These are phyloP conservation scores for Lacanobia wlatinum DNA, from an alignment of 2,888 invertebrate species.

Conservation along the genomic window DNA sequence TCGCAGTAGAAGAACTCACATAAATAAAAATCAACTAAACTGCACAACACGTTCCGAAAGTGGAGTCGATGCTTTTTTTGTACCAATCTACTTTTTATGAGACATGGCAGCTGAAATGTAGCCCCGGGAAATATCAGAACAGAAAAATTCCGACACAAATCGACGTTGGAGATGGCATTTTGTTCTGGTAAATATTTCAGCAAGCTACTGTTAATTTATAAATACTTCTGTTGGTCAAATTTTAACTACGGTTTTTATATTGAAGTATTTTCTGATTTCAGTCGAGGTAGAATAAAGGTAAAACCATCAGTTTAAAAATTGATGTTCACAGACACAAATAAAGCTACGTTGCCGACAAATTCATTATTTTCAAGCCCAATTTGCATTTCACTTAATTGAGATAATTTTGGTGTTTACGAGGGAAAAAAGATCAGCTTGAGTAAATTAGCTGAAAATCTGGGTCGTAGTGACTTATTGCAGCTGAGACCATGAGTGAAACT, in stretches of 20 bases:
- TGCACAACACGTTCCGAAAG: neutral
- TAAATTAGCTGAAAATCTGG: conserved; percentile 19
- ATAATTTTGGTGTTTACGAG: conserved; percentile 8
- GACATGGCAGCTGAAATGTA: conserved; percentile 38
- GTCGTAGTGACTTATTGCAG: conserved; percentile 19
- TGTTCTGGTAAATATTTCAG: conserved; percentile 14
- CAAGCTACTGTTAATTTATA: conserved; percentile 10
- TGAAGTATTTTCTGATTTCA: conserved; percentile 8
- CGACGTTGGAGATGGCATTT: conserved; percentile 11
- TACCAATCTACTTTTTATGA: neutral
- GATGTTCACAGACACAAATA: conserved; percentile 10
- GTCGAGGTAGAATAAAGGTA: neutral
- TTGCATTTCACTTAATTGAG: conserved; percentile 27
- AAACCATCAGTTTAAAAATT: conserved; percentile 11
- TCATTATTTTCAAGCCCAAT: conserved; percentile 15
- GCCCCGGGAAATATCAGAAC: conserved; percentile 30
- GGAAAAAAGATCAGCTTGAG: conserved; percentile 8
- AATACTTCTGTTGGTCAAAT: conserved; percentile 24
- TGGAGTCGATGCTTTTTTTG: conserved; percentile 9
- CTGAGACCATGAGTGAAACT: conserved; percentile 6
- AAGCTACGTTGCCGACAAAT: neutral
- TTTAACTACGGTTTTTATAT: neutral
- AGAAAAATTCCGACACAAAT: conserved; percentile 19
- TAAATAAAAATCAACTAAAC: too few species aligned
- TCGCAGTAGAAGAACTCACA: neutral